Conservation (phyloP, 2,113 vertebrate species). For the Emydura subglobosa region DNA sequence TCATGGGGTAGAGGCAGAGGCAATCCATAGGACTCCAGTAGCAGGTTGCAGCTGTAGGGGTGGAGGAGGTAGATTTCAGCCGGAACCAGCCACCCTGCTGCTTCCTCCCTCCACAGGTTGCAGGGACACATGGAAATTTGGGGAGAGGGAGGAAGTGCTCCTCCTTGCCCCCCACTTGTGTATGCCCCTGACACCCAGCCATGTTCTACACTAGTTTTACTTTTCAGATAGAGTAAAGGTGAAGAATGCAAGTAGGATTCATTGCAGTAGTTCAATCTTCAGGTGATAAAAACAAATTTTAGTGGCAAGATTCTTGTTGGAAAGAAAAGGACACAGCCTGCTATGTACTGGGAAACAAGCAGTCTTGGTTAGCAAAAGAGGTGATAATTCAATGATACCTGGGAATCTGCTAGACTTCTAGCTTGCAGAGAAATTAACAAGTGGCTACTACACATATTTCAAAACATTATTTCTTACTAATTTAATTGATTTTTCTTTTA, state of each 20-base stretch:
- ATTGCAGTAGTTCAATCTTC: neutral
- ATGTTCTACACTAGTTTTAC: neutral
- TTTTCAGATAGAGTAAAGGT: neutral
- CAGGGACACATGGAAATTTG: too few relatives aligned
- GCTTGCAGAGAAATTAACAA: neutral
- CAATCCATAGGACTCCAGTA: too few relatives aligned
- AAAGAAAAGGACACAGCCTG: neutral
- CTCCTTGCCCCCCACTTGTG: too few relatives aligned
- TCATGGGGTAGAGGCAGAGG: too few relatives aligned
- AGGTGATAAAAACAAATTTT: neutral
- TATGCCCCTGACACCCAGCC: neutral
- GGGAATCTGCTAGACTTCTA: neutral
- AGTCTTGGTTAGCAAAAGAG: neutral
- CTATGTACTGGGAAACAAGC: neutral
- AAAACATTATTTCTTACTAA: neutral
- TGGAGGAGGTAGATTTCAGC: too few relatives aligned
- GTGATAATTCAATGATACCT: neutral
- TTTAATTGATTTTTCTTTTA: neutral
- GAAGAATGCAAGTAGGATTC: neutral
- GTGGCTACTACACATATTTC: neutral
- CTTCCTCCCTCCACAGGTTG: too few relatives aligned
- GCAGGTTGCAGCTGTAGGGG: too few relatives aligned
- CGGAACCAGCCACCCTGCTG: too few relatives aligned
- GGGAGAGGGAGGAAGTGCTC: too few relatives aligned
- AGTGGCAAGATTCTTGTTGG: neutral